Conservation (phyloP, 2,888 invertebrate genomes). For the Smittia sp. region DNA sequence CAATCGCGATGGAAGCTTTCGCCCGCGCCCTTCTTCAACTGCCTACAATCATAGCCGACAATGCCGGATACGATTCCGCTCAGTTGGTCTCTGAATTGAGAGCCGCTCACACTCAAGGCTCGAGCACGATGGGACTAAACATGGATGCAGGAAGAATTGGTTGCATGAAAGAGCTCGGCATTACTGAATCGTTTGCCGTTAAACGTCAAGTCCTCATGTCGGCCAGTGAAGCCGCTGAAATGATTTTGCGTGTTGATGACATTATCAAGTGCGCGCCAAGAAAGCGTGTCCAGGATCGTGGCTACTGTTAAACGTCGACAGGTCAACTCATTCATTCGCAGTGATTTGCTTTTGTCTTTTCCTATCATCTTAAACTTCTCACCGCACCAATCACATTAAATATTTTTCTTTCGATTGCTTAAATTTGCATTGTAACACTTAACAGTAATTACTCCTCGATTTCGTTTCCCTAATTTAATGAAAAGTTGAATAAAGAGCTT, state of each 20-base stretch:
- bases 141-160: constrained; percentile 85
- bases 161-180: constrained; percentile 87
- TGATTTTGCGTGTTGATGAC: constrained; percentile 97
- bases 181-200: constrained; percentile 96
- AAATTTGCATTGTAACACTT: too few relatives aligned
- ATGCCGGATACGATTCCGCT: constrained; percentile 97
- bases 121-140: constrained; percentile 65
- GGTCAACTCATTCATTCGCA: not conserved
- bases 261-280: constrained; percentile 92
- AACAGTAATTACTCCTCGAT: too few relatives aligned
- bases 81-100: constrained; percentile 88
- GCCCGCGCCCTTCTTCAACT: constrained; percentile 84
- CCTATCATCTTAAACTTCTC: constrained; percentile 20
- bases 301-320: constrained; percentile 64
- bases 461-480: not conserved
- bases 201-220: constrained; percentile 93
- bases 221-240: constrained; percentile 96
- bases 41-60: constrained; percentile 96
- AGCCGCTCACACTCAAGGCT: constrained; percentile 82
- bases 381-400: not conserved
- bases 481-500: constrained; percentile 5
- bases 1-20: constrained; percentile 95
- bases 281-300: constrained; percentile 80
- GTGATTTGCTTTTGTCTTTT: constrained; percentile 1
- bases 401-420: not conserved